phyloP scores from a whole-genome alignment of 2,113 vertebrate species.

The Lamprologus tigripictilis region DNA sequence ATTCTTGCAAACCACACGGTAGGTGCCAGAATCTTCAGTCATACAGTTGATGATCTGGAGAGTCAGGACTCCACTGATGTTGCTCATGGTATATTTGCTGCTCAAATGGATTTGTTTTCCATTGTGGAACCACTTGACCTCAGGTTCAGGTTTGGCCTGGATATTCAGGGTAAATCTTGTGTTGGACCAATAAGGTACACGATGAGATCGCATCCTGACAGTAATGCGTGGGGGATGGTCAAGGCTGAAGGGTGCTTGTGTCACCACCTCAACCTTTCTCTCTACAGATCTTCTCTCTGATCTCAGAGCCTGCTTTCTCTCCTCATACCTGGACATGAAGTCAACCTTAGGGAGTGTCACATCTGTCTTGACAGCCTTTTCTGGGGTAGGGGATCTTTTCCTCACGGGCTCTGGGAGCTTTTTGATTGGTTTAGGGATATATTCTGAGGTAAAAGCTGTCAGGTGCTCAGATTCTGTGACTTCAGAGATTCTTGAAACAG shows the following conservation, averaged over 20 bases:
- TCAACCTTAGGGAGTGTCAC: conserved; percentile 81
- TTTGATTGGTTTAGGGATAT: conserved; percentile 81
- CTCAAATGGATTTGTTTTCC: conserved; percentile 81
- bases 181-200: conserved; percentile 79
- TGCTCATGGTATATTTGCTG: conserved; percentile 82
- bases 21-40: conserved; percentile 88
- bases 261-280: conserved; percentile 82
- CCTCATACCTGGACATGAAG: conserved; percentile 90
- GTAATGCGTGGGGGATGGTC: conserved; percentile 90
- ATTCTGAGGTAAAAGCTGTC: conserved; percentile 70
- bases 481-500: conserved; percentile 72
- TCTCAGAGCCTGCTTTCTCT: conserved; percentile 90
- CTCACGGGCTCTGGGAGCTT: conserved; percentile 67
- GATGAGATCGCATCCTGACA: conserved; percentile 92
- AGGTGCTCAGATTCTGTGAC: conserved; percentile 70
- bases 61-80: conserved; percentile 86
- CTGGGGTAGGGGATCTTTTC: conserved; percentile 76
- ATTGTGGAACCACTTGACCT: conserved; percentile 93
- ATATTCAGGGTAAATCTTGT: conserved; percentile 91
- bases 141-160: conserved; percentile 86
- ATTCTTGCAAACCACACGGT: conserved; percentile 87
- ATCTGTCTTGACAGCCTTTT: conserved; percentile 79
- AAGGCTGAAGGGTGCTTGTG: conserved; percentile 88
- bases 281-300: conserved; percentile 83
- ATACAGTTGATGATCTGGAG: conserved; percentile 87